phyloP scores from a whole-genome alignment of 2,888 invertebrate species.

The Hymenopus coronatus region DNA sequence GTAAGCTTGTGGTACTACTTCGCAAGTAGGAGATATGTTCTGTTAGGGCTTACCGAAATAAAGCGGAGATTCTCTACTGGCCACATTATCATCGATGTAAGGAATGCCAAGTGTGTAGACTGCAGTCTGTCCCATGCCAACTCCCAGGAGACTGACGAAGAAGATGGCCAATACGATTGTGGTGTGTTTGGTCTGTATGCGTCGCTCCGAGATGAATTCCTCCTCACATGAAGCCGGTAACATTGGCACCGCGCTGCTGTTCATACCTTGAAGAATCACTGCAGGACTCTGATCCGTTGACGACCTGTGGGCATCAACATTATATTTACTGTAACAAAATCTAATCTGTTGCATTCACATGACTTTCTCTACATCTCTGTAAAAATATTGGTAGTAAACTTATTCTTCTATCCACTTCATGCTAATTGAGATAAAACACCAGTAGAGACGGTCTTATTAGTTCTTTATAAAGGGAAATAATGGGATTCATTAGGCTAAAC shows the following conservation, averaged over 20 bases:
- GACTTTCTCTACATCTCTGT: too few species aligned
- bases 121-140: constrained; percentile 90
- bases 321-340: background rate
- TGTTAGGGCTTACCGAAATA: constrained; percentile 72
- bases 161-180: constrained; percentile 83
- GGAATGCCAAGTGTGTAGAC: constrained; percentile 90
- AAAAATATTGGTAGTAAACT: too few species aligned
- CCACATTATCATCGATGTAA: constrained; percentile 91
- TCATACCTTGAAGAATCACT: background rate
- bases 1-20: too few species aligned
- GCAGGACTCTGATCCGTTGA: background rate
- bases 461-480: too few species aligned
- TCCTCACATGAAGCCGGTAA: constrained; percentile 46
- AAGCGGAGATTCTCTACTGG: constrained; percentile 85
- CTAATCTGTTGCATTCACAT: too few species aligned
- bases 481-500: too few species aligned
- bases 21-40: too few species aligned
- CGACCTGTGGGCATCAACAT: background rate
- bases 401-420: too few species aligned
- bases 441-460: too few species aligned
- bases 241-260: background rate
- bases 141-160: constrained; percentile 81
- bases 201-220: constrained; percentile 61
- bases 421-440: too few species aligned
- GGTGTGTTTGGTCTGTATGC: constrained; percentile 71